Evolutionary conservation across 1,140 invertebrate species (phyloP).

Genomic region (Drosophila grimshawi): DNA sequence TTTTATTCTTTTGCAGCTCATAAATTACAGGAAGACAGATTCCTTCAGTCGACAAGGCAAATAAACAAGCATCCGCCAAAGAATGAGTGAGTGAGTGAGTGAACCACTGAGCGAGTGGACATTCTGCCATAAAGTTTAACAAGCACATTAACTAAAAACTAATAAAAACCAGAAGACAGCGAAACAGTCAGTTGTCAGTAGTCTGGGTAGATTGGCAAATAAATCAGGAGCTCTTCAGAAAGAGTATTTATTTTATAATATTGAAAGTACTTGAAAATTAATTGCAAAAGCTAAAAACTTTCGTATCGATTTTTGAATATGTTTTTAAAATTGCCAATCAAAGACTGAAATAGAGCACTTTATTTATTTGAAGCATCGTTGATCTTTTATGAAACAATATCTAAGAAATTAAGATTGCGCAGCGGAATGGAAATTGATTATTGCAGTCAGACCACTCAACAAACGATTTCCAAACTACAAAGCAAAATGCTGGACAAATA

Average conservation of each 20-base stretch:
- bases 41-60: slow-evolving; percentile 31
- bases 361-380: background rate
- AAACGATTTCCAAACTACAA: slow-evolving; percentile 19
- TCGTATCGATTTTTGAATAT: too few relatives aligned
- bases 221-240: background rate
- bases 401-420: background rate
- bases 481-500: slow-evolving; percentile 10
- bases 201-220: background rate
- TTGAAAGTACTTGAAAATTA: too few relatives aligned
- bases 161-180: background rate
- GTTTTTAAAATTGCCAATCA: background rate
- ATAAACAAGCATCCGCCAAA: slow-evolving; percentile 41
- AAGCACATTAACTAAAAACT: slow-evolving; percentile 58
- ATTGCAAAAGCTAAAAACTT: too few relatives aligned
- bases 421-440: background rate
- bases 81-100: slow-evolving; percentile 3
- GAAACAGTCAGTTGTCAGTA: background rate
- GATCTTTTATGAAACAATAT: background rate
- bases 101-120: background rate
- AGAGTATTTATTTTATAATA: too few relatives aligned
- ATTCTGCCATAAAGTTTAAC: slow-evolving; percentile 56
- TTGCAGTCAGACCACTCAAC: background rate
- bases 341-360: slow-evolving; percentile 3
- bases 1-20: slow-evolving; percentile 47
- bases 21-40: slow-evolving; percentile 75